Base-by-base conservation (phyloP, 2,113 vertebrate species). In the Scopus umbretta region DNA sequence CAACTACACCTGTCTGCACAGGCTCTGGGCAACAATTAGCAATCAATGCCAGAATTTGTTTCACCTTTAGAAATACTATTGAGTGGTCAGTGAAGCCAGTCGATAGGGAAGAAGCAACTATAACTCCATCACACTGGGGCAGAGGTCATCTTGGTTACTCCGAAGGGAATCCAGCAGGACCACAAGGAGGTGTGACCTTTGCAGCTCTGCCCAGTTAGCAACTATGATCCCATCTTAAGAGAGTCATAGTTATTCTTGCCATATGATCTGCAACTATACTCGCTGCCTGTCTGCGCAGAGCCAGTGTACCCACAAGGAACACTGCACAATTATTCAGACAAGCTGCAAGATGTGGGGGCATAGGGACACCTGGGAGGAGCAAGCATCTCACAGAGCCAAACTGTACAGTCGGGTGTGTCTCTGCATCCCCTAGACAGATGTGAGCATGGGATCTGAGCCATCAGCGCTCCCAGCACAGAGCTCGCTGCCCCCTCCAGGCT, bases 401-500 rank as follows among this genome's bases (percentile, higher is more conserved):
- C 30, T 2, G 1, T 11, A 36, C 0, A 0, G 17, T 32, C 82
- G 79, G 14, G 29, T 85, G 18, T 23, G 21, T 21, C 32, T 65
- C 67, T 72, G 29, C 18, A 49, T 30, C 9, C 16, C 18, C 16
- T 6, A 10, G 50, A 47, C 3, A 40, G 52, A 25, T 3, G 12
- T 15, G 11, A 63, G 12, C 38, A 17, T 7, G 32, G 43, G 42
- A 62, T 36, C 14, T 47, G 65, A 56, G 55, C 50, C 0, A 0
- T 13, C 79, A 66, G 62, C 4, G 2, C 38, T n/a, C 61, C n/a
- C 58, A 66, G 30, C 42, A 59, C 27, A 27, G 58, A 63, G 62
- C 16, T 67, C 34, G 2, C 19, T 67, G 86, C 7, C 53, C 10
- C 0, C 52, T 38, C 58, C 0, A 0, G 14, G 53, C 27, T 27